Conservation (phyloP, 2,888 invertebrate species). For the Escarpia spicata region DNA sequence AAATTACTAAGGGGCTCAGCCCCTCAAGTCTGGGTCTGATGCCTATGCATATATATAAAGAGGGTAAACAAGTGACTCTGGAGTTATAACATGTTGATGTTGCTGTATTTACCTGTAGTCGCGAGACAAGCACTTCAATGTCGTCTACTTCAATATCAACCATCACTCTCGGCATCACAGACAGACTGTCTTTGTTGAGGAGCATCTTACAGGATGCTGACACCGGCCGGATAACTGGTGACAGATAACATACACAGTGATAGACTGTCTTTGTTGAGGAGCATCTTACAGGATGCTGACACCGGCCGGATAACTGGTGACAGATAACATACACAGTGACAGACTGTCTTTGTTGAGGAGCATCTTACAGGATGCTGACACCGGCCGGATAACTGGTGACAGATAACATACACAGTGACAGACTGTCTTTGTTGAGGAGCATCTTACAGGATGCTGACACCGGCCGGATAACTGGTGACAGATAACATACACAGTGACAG, state of each 20-base stretch:
- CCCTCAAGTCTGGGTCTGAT: no score
- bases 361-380: no score
- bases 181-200: constrained; percentile 73
- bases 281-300: constrained; percentile 76
- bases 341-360: no score
- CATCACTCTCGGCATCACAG: constrained; percentile 59
- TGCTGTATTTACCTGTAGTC: constrained; percentile 68
- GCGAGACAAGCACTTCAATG: constrained; percentile 78
- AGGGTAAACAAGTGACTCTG: no score
- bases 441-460: no score
- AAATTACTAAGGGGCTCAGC: no score
- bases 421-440: no score
- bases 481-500: no score
- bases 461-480: constrained; percentile 58
- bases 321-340: background rate
- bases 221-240: constrained; percentile 79
- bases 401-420: no score
- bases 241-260: background rate
- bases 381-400: constrained; percentile 58
- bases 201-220: constrained; percentile 82
- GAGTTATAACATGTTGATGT: background rate
- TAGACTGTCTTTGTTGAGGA: no score
- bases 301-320: constrained; percentile 79
- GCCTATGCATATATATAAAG: no score
- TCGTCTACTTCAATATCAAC: constrained; percentile 68